Percentiles rank a stretch among this genome's conserved stretches.
Conservation (phyloP, 2,113 vertebrate genomes). For the Macrotus californicus region DNA sequence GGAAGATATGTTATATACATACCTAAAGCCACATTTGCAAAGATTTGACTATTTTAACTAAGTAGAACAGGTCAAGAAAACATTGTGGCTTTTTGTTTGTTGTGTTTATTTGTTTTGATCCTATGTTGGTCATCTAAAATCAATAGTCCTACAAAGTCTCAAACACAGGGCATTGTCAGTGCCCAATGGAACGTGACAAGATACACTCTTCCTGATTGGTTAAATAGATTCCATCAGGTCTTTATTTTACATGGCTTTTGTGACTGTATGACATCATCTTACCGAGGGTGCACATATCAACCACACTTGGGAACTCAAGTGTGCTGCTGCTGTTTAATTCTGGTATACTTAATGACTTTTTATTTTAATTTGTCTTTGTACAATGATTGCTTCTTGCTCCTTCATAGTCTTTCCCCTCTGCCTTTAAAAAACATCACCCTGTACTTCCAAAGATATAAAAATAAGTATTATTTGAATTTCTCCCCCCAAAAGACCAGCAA, state of each 20-base stretch:
- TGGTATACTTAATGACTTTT: neutral
- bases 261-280: slow-evolving; percentile 12
- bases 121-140: neutral
- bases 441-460: neutral
- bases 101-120: neutral
- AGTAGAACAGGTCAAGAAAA: neutral
- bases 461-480: neutral
- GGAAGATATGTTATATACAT: neutral
- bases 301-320: neutral
- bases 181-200: neutral
- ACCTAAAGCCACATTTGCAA: neutral
- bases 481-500: neutral
- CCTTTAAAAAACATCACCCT: neutral
- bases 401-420: neutral
- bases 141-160: neutral
- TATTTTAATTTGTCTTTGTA: neutral
- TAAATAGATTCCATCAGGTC: neutral
- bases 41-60: neutral
- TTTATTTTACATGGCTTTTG: slow-evolving; percentile 15
- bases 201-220: neutral
- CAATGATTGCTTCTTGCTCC: neutral
- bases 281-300: neutral
- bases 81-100: neutral
- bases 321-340: neutral
- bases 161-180: neutral